A percentile compares a stretch with the other conserved stretches of the same genome.
Conservation (phyloP, 92 coral and sea anemone genomes). For the Phenganax marumi region DNA sequence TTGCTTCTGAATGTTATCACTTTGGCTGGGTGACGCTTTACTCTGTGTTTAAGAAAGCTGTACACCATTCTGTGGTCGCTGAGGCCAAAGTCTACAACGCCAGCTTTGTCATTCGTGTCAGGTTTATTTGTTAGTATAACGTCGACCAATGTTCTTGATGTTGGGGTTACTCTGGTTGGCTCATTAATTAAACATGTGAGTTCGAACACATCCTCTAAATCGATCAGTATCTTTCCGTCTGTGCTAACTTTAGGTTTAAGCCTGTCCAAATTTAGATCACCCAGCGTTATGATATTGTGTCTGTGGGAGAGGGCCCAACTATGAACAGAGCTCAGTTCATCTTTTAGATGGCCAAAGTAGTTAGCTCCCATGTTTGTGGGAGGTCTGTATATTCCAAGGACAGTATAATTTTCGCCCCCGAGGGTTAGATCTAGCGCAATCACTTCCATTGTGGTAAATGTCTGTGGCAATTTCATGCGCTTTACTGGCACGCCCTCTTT, state of each 20-base stretch:
- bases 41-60: slow-evolving; percentile 24
- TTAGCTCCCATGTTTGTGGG: slow-evolving; percentile 25
- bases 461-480: slow-evolving; percentile 34
- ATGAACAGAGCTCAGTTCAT: slow-evolving; percentile 33
- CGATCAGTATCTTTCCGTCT: slow-evolving; percentile 54
- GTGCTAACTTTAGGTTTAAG: slow-evolving; percentile 46
- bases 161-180: slow-evolving; percentile 43
- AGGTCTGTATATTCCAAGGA: slow-evolving; percentile 54
- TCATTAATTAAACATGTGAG: slow-evolving; percentile 41
- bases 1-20: slow-evolving; percentile 7
- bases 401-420: slow-evolving; percentile 22
- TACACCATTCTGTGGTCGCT: slow-evolving; percentile 35
- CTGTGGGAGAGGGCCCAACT: slow-evolving; percentile 44
- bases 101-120: slow-evolving; percentile 44
- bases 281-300: background rate
- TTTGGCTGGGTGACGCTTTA: slow-evolving; percentile 41
- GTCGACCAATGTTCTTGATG: slow-evolving; percentile 41
- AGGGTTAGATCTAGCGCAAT: slow-evolving; percentile 48
- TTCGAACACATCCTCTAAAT: slow-evolving; percentile 46
- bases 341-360: slow-evolving; percentile 33
- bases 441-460: slow-evolving; percentile 47
- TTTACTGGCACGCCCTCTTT: slow-evolving; percentile 33
- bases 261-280: slow-evolving; percentile 13
- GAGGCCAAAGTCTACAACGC: slow-evolving; percentile 50
- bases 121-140: slow-evolving; percentile 52